Evolutionary conservation across 1,140 invertebrate genomes (phyloP).

Genomic region (Theocolax elegans): DNA sequence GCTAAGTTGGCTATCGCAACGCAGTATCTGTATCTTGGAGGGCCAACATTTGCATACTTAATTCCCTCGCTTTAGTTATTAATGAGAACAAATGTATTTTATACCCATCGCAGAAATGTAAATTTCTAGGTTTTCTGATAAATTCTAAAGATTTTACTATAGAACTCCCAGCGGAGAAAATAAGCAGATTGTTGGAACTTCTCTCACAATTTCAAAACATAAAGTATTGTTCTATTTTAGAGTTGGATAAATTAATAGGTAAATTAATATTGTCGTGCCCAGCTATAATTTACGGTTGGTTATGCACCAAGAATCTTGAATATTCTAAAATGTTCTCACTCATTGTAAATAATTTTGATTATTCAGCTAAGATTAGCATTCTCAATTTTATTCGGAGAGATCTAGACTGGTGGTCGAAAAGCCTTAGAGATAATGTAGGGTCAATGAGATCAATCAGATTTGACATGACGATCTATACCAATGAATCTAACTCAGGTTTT

Average conservation of each 20-base stretch:
- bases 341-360: not conserved
- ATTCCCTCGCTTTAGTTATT: not conserved
- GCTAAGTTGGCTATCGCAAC: not conserved
- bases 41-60: not conserved
- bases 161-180: not conserved
- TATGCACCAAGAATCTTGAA: not conserved
- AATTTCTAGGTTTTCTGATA: not conserved
- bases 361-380: not conserved
- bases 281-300: not conserved
- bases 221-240: not conserved
- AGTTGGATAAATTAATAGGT: not conserved
- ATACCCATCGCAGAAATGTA: not conserved
- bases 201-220: too few species aligned
- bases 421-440: not conserved
- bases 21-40: not conserved
- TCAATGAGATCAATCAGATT: not conserved
- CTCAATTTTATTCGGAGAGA: too few species aligned
- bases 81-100: not conserved
- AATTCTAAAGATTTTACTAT: not conserved
- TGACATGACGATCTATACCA: slow-evolving; percentile 31
- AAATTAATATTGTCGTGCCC: not conserved
- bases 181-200: not conserved
- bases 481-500: slow-evolving; percentile 36
- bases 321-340: not conserved
- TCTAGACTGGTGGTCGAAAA: too few species aligned